Conservation (phyloP, 2,113 vertebrate genomes). For the Ellobius talpinus region DNA sequence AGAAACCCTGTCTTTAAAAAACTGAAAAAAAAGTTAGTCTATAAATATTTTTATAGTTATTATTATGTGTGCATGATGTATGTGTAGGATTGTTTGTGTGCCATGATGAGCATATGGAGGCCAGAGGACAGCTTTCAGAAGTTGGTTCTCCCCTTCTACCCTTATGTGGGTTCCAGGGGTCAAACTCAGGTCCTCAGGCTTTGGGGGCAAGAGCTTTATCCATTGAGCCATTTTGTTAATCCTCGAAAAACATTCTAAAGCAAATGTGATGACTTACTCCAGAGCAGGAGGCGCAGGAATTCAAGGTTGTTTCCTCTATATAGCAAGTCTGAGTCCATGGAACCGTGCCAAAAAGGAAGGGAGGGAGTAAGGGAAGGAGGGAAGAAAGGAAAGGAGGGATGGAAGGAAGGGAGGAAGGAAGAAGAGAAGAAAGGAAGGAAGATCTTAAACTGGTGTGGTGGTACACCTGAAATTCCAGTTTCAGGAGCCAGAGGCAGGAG, state of each 20-base stretch:
- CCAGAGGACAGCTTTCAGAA: background rate
- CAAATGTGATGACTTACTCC: background rate
- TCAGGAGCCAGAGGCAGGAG: background rate
- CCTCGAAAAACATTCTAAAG: background rate
- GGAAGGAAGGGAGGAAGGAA: background rate
- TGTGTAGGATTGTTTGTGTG: background rate
- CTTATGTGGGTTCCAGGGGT: background rate
- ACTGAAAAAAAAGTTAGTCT: background rate
- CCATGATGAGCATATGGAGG: background rate
- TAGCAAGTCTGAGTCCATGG: background rate
- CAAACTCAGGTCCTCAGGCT: background rate
- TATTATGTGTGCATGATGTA: too few relatives aligned
- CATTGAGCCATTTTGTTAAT: background rate
- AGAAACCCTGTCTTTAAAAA: too few relatives aligned
- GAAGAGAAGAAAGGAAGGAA: background rate
- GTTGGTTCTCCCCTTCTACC: background rate
- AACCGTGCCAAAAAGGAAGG: background rate
- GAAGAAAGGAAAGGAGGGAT: background rate
- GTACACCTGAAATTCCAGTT: background rate
- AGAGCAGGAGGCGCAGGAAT: background rate
- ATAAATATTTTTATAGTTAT: background rate
- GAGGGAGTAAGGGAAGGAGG: background rate
- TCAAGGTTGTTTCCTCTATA: background rate
- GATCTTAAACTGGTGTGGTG: background rate
- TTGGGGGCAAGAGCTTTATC: background rate